Percentiles rank a stretch among this genome's conserved stretches.
Evolutionary conservation across 92 coral and sea anemone species (phyloP).

Genomic region (Parazoanthus darwini): DNA sequence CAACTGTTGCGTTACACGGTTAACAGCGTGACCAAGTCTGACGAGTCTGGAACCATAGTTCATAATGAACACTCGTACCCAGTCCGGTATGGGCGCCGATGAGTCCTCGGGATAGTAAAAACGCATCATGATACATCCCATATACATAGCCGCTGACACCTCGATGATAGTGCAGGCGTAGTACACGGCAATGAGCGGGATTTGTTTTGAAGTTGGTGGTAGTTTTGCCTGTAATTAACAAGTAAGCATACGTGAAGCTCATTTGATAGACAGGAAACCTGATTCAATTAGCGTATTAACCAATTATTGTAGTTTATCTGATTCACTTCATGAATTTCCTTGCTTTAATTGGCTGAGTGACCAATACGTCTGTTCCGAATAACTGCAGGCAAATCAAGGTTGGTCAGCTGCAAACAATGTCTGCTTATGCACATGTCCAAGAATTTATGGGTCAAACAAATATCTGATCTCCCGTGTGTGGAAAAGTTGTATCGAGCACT

Average conservation of each 20-base stretch:
- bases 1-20: conserved; percentile 73
- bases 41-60: conserved; percentile 82
- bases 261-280: not conserved
- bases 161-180: conserved; percentile 93
- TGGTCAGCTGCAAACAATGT: no score
- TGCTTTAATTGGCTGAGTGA: no score
- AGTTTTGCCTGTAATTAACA: conserved; percentile 67
- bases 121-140: conserved; percentile 90
- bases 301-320: no score
- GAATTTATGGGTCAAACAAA: no score
- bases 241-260: not conserved
- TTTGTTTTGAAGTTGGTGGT: conserved; percentile 89
- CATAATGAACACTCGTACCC: conserved; percentile 72
- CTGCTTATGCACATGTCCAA: no score
- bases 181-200: conserved; percentile 84
- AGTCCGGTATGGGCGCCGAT: conserved; percentile 74
- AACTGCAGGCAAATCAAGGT: no score
- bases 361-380: no score
- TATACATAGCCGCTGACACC: conserved; percentile 92
- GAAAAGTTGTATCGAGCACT: no score
- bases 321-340: no score
- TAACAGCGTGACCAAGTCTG: conserved; percentile 72
- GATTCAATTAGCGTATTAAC: not conserved
- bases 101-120: conserved; percentile 83
- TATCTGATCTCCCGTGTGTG: no score